phyloP scores from a whole-genome alignment of 2,797 vertebrate species.

The Vireo griseus region DNA sequence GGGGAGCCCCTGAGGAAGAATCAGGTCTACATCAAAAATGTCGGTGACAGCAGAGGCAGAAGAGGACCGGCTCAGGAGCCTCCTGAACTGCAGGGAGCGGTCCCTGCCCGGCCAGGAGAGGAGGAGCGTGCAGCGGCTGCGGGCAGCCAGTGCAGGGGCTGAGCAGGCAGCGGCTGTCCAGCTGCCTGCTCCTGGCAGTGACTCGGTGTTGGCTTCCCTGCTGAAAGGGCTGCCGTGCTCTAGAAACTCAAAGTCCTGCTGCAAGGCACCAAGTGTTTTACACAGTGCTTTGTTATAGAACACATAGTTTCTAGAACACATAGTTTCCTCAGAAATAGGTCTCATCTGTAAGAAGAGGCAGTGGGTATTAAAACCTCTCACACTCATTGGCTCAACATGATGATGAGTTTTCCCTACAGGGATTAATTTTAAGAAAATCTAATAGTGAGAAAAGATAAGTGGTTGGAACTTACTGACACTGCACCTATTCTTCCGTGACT shows the following conservation, averaged over 20 bases:
- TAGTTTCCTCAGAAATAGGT: background rate
- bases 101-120: too few relatives aligned
- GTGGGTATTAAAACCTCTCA: background rate
- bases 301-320: too few relatives aligned
- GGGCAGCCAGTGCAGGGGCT: background rate
- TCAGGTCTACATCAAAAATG: background rate
- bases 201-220: background rate
- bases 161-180: background rate
- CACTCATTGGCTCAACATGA: background rate
- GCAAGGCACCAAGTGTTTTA: background rate
- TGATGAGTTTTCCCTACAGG: background rate
- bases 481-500: background rate
- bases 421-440: background rate
- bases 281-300: background rate
- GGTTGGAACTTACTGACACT: background rate
- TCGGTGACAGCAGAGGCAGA: background rate
- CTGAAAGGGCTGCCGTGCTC: background rate
- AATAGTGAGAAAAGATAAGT: fast-evolving
- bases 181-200: too few relatives aligned
- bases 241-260: background rate
- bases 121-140: background rate
- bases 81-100: too few relatives aligned
- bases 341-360: background rate
- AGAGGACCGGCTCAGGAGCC: too few relatives aligned
- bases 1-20: background rate